Evolutionary conservation across 1,140 invertebrate genomes (phyloP).

Genomic region (Trinorchestia longiramus): DNA sequence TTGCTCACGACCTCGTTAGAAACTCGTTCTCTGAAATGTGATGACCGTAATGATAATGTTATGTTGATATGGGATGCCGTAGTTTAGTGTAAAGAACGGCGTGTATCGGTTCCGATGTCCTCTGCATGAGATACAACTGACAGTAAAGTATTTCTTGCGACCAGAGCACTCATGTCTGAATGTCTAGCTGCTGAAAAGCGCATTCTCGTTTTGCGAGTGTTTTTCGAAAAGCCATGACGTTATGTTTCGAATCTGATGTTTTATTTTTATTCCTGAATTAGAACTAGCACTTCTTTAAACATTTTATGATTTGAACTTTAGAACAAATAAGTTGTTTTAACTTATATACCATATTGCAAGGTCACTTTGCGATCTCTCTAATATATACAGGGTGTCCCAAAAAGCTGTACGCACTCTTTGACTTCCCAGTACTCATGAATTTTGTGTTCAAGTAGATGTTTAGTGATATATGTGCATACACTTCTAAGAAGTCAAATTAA

Average conservation of each 20-base stretch:
- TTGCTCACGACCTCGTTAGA: constrained; percentile 9
- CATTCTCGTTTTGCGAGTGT: neutral
- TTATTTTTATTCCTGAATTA: neutral
- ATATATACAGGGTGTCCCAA: too few relatives aligned
- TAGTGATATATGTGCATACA: too few relatives aligned
- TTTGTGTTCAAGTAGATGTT: too few relatives aligned
- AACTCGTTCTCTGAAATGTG: constrained; percentile 18
- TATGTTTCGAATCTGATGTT: neutral
- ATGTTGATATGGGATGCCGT: neutral
- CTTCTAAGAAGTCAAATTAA: too few relatives aligned
- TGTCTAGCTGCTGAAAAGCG: neutral
- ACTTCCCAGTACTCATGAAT: too few relatives aligned
- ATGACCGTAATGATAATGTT: constrained; percentile 30
- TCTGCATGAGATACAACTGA: neutral
- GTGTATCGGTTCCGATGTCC: neutral
- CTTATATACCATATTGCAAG: neutral
- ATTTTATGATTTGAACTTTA: neutral
- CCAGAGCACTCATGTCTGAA: neutral
- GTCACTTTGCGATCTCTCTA: neutral
- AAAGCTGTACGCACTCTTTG: too few relatives aligned
- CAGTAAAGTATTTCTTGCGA: neutral
- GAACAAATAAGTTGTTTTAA: neutral
- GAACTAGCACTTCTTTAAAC: neutral
- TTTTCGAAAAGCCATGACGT: neutral
- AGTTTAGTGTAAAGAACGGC: neutral